A percentile compares a stretch with the other conserved stretches of the same genome.
Evolutionary conservation across 2,113 vertebrate species (phyloP).

Genomic region (Aleadryas rufinucha): DNA sequence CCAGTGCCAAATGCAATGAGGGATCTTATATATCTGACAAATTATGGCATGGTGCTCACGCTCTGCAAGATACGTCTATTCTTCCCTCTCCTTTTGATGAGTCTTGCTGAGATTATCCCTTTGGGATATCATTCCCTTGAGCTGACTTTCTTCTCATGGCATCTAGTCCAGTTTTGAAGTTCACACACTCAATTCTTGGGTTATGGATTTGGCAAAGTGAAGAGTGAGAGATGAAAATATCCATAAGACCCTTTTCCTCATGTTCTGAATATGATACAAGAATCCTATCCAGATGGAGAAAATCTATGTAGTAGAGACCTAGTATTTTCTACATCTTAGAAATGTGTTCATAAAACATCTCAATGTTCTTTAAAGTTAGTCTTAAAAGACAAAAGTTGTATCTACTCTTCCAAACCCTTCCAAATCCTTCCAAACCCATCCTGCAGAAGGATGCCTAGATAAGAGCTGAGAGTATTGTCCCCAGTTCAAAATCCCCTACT

Average conservation of each 20-base stretch:
- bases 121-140: neutral
- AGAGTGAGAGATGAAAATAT: neutral
- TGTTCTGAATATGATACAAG: neutral
- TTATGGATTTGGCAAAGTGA: neutral
- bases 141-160: neutral
- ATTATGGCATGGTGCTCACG: accelerated
- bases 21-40: neutral
- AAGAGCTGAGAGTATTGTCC: neutral
- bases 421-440: neutral
- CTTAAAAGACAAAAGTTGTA: neutral
- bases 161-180: neutral
- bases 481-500: neutral
- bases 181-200: neutral
- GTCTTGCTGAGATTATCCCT: neutral
- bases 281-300: neutral
- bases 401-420: neutral
- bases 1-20: neutral
- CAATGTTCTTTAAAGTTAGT: neutral
- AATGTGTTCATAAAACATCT: neutral
- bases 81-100: neutral
- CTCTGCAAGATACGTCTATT: neutral
- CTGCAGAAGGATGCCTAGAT: neutral
- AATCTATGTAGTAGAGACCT: neutral
- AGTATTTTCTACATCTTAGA: neutral
- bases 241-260: neutral